Evolutionary conservation across 2,888 invertebrate genomes (phyloP).

Genomic region (Drosophila kambysellisi): DNA sequence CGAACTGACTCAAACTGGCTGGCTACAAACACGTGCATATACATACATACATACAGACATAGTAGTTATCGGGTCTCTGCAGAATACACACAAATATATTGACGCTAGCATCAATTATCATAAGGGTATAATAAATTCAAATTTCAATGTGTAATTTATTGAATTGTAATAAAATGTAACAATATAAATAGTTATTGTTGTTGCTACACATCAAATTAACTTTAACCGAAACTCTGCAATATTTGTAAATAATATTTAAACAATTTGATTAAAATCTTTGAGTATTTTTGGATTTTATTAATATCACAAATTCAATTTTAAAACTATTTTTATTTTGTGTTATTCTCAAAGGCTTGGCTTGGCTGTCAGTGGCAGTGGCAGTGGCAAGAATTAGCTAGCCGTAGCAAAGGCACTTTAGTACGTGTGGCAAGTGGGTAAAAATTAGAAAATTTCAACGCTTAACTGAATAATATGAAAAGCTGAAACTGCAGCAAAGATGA

Average conservation of each 20-base stretch:
- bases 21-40: no score
- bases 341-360: constrained; percentile 1
- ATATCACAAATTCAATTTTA: background rate
- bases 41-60: no score
- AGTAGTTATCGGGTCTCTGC: no score
- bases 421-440: constrained; percentile 38
- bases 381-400: background rate
- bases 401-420: constrained; percentile 33
- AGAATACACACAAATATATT: no score
- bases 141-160: background rate
- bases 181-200: background rate
- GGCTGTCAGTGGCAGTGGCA: constrained; percentile 16
- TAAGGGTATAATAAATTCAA: background rate
- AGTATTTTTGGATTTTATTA: background rate
- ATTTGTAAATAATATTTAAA: no score
- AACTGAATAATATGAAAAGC: constrained; percentile 36
- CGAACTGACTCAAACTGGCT: no score
- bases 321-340: background rate
- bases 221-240: no score
- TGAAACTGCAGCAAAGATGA: constrained; percentile 24
- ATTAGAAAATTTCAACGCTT: constrained; percentile 41
- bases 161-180: background rate
- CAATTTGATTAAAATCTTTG: background rate
- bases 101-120: no score
- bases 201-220: background rate